A percentile compares a stretch with the other conserved stretches of the same genome.
These are phyloP conservation scores for Kuschelorhynchus macadamiae DNA, from an alignment of 2,888 invertebrate genomes.

Conservation along the genomic window DNA sequence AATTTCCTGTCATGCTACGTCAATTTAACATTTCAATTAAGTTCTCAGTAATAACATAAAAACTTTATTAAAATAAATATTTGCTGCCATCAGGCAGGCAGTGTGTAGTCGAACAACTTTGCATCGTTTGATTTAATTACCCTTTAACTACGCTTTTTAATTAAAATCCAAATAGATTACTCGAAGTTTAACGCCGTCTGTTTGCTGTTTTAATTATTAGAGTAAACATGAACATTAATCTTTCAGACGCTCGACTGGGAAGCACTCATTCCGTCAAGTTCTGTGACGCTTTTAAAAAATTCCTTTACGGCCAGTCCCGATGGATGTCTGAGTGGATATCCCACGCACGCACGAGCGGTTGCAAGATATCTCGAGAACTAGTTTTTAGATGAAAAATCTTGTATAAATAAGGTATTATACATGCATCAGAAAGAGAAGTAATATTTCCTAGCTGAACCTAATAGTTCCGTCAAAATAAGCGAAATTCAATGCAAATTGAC, in stretches of 20 bases:
- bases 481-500: too few relatives aligned
- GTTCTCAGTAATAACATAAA: too few relatives aligned
- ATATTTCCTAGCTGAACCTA: too few relatives aligned
- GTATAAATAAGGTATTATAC: too few relatives aligned
- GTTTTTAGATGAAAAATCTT: too few relatives aligned
- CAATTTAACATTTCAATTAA: too few relatives aligned
- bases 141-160: conserved; percentile 32
- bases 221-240: conserved; percentile 46
- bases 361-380: too few relatives aligned
- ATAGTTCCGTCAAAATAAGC: too few relatives aligned
- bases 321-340: conserved; percentile 23
- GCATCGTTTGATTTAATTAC: conserved; percentile 24
- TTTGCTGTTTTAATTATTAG: conserved; percentile 41
- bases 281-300: conserved; percentile 28
- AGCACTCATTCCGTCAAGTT: conserved; percentile 35
- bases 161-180: conserved; percentile 38
- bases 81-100: too few relatives aligned
- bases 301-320: conserved; percentile 11
- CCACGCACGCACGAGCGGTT: too few relatives aligned
- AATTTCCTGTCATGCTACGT: too few relatives aligned
- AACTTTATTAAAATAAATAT: conserved; percentile 17
- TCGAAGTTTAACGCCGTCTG: conserved; percentile 35
- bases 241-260: conserved; percentile 36
- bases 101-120: conserved; percentile 7
- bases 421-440: too few relatives aligned